Conservation (phyloP, 1,140 invertebrate species). For the Diorhabda carinulata region DNA sequence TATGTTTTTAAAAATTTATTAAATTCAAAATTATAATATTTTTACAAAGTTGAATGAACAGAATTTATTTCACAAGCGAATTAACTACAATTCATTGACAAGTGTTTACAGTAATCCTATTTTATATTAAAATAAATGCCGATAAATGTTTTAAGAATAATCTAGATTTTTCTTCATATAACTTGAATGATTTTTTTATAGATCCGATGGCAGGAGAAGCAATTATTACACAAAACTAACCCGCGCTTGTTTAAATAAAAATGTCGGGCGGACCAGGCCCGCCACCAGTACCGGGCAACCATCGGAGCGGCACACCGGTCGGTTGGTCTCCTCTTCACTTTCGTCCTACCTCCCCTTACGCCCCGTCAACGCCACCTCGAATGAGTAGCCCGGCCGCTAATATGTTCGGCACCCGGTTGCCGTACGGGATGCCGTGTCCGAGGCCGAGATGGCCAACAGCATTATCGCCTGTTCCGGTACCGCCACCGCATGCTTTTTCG, state of each 20-base stretch:
- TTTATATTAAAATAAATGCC: background rate
- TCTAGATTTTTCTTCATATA: background rate
- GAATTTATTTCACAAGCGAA: too few species aligned
- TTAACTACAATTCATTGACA: too few species aligned
- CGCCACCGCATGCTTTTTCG: constrained; percentile 46
- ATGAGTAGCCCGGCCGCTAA: constrained; percentile 47
- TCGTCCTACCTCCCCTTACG: constrained; percentile 62
- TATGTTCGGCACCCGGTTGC: constrained; percentile 48
- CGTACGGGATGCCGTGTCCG: constrained; percentile 54
- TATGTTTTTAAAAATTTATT: too few species aligned
- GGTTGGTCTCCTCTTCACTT: constrained; percentile 51
- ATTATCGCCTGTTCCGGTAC: constrained; percentile 54
- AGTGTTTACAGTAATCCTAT: background rate
- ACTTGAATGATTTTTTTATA: constrained; percentile 17
- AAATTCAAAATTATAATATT: too few species aligned
- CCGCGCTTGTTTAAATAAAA: constrained; percentile 6
- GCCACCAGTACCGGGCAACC: constrained; percentile 17
- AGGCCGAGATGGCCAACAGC: constrained; percentile 60
- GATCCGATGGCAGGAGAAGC: constrained; percentile 27
- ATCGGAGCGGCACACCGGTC: constrained; percentile 48
- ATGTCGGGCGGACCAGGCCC: constrained; percentile 38
- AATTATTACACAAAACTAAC: constrained; percentile 6
- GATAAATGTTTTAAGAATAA: too few species aligned
- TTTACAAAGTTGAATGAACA: too few species aligned
- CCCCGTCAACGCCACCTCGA: constrained; percentile 60